These are phyloP conservation scores for Dicycla oo DNA, from an alignment of 2,888 invertebrate genomes.

Conservation along the genomic window DNA sequence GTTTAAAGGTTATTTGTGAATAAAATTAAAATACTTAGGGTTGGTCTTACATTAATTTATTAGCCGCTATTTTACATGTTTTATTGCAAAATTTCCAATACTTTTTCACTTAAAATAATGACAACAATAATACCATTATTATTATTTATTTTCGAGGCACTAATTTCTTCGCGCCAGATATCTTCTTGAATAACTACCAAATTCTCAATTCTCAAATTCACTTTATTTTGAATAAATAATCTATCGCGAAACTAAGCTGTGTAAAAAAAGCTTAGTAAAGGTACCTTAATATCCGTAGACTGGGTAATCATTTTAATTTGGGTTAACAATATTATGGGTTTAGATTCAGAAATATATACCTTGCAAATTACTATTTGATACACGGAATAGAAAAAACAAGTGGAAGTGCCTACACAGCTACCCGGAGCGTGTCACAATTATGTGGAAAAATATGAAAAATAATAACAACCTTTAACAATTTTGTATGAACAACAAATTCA, in stretches of 20 bases:
- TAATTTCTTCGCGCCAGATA: conserved; percentile 16
- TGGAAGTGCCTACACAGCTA: no score
- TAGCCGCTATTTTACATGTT: conserved; percentile 36
- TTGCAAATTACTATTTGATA: conserved; percentile 38
- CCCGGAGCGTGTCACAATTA: no score
- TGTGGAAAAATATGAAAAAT: no score
- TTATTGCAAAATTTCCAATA: conserved; percentile 13
- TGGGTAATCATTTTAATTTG: conserved; percentile 1
- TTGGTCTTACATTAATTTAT: conserved; percentile 39
- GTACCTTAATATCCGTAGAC: neutral
- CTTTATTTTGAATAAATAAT: conserved; percentile 14
- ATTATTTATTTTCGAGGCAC: conserved; percentile 35
- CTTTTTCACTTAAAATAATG: conserved; percentile 23
- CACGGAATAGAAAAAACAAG: no score
- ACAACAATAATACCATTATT: conserved; percentile 7
- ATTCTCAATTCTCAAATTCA: conserved; percentile 5
- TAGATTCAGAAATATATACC: conserved; percentile 24
- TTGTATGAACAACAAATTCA: no score
- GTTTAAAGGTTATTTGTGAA: neutral
- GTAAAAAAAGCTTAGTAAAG: conserved; percentile 4
- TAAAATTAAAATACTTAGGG: neutral
- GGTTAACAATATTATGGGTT: conserved; percentile 15
- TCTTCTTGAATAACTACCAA: conserved; percentile 7
- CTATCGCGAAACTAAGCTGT: conserved; percentile 1
- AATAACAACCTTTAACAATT: no score